phyloP scores from a whole-genome alignment of 2,797 vertebrate species.

The Otolemur crassicaudatus region DNA sequence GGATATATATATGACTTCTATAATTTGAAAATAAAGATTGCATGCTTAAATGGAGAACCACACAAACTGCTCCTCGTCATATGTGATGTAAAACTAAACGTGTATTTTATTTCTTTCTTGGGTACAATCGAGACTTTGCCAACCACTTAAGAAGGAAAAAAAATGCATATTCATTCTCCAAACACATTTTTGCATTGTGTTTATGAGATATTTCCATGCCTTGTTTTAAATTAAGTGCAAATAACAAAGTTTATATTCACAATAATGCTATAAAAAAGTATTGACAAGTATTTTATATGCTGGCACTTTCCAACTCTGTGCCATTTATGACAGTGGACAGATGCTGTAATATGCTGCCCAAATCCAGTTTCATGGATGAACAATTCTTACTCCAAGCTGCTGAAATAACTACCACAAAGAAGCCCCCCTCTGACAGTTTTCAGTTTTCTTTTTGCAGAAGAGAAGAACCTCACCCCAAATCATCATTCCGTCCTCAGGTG shows the following conservation, averaged over 20 bases:
- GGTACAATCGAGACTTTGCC: background rate
- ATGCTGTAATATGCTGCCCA: background rate
- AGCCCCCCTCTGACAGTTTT: background rate
- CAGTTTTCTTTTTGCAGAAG: background rate
- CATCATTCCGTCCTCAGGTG: background rate
- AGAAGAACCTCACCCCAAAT: background rate
- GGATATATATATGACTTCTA: background rate
- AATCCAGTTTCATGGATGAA: background rate
- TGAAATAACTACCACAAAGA: background rate
- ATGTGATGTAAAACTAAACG: background rate
- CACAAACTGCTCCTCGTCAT: background rate
- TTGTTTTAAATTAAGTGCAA: background rate
- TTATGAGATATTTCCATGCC: background rate
- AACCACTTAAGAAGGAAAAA: background rate
- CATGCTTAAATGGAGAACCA: background rate
- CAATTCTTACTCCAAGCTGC: background rate
- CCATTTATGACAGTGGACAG: background rate
- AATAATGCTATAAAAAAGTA: background rate
- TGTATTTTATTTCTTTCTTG: background rate
- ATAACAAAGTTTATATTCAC: background rate
- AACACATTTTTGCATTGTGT: background rate
- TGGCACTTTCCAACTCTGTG: background rate
- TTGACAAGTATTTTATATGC: background rate
- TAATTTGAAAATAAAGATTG: background rate
- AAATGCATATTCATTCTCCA: background rate